Base-by-base conservation (phyloP, 2,797 vertebrate genomes). In the Coregonus suidteri region DNA sequence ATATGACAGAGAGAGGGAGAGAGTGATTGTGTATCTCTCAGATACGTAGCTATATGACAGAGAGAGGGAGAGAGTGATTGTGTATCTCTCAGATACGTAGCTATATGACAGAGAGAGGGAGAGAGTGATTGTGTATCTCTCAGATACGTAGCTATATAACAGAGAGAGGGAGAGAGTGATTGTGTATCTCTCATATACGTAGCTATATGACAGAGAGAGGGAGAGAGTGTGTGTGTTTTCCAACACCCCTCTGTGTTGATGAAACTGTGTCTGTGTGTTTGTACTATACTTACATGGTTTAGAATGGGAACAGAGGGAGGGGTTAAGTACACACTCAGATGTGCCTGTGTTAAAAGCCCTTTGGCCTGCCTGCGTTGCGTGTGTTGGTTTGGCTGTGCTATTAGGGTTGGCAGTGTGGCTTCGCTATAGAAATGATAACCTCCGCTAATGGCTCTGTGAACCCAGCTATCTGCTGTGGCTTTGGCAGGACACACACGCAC, bases 361-460 rank as follows among this genome's bases (percentile, higher is more conserved):
- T 72, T 54, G 86, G 82, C 88, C 90, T 62, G 87, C 86, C 89
- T 79, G 86, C 74, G 76, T 83, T 79, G 78, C 83, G 73, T 83
- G 52, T 72, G 68, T 37, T 1, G 30, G 41, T 64, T 16, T 84
- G 85, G 84, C 84, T 87, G 86, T 82, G 76, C 1, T 89, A 88
- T 91, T 87, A 87, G 87, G 82, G 88, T 90, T 88, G 87, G 87
- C 91, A 81, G 86, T 74, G 79, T 82, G 67, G 15, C 79, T n/a
- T 3, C 52, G 25, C 76, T 67, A 79, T 84, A 82, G 87, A 84
- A 89, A 91, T 83, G 82, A 90, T 91, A 89, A 90, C 83, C 59
- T 83, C 83, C 53, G 6, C 54, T 87, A 91, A 91, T 85, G 87
- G 83, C 66, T 86, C 81, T 87, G 90, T 88, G 73, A 84, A 16